Evolutionary conservation across 2,797 vertebrate genomes (phyloP).

Genomic region (Thunnus albacares): DNA sequence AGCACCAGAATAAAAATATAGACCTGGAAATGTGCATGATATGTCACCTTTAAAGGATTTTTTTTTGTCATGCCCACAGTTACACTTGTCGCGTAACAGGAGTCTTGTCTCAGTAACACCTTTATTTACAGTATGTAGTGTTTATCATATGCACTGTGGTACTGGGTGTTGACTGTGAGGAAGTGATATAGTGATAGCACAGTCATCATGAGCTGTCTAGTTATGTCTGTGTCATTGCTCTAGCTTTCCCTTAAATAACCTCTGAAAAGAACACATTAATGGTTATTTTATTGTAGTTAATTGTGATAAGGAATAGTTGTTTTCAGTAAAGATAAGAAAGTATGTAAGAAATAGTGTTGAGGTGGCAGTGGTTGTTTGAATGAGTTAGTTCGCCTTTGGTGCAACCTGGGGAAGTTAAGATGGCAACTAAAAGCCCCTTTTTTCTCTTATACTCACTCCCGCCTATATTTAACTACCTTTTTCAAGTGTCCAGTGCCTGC

Average conservation of each 20-base stretch:
- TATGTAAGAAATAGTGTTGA: background rate
- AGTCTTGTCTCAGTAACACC: background rate
- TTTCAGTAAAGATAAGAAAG: background rate
- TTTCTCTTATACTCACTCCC: background rate
- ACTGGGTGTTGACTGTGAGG: background rate
- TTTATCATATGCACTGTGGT: slow-evolving; percentile 14
- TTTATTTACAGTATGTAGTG: background rate
- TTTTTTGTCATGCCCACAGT: too few relatives aligned
- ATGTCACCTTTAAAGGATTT: too few relatives aligned
- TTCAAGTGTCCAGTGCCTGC: background rate
- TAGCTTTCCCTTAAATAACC: background rate
- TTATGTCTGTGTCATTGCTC: background rate
- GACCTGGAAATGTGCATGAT: too few relatives aligned
- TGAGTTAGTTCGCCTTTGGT: background rate
- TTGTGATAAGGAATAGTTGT: background rate
- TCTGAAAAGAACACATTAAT: background rate
- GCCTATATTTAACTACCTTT: background rate
- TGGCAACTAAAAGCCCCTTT: background rate
- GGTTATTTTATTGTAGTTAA: background rate
- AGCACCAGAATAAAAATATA: too few relatives aligned
- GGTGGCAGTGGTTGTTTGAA: background rate
- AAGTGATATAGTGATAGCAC: slow-evolving; percentile 7
- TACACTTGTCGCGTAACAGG: too few relatives aligned
- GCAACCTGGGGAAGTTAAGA: background rate
- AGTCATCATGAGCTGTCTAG: background rate